These are phyloP conservation scores for Acestrorhynchus altus DNA, from an alignment of 2,797 vertebrate genomes.

Conservation along the genomic window DNA sequence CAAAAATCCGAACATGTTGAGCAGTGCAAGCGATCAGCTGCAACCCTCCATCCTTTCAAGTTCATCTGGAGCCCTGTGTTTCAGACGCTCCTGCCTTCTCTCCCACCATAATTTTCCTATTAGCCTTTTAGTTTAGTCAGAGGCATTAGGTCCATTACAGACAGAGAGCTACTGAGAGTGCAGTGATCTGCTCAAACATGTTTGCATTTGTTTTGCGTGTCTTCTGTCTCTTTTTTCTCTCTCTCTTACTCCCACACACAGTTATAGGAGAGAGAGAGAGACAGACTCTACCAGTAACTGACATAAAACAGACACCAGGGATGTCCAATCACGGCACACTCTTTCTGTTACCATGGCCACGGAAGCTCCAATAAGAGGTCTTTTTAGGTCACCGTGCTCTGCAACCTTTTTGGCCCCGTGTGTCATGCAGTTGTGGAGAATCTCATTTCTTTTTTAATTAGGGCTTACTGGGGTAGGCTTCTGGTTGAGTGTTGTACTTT, in stretches of 20 bases:
- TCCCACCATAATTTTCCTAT: conserved; percentile 22
- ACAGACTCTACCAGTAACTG: conserved; percentile 29
- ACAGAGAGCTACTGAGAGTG: neutral
- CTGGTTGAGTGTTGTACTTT: too few relatives aligned
- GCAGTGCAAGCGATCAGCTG: too few relatives aligned
- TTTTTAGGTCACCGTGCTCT: conserved; percentile 50
- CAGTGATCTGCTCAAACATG: conserved; percentile 19
- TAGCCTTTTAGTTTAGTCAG: conserved; percentile 30
- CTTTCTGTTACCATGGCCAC: conserved; percentile 53
- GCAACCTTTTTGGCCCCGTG: conserved; percentile 7
- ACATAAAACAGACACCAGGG: conserved; percentile 54
- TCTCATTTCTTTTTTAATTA: neutral
- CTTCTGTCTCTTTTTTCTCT: neutral
- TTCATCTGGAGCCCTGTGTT: neutral
- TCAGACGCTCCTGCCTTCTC: neutral
- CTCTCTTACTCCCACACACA: conserved; percentile 29
- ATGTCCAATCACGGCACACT: conserved; percentile 39
- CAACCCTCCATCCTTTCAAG: neutral
- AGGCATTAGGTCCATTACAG: conserved; percentile 33
- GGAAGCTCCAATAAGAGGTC: conserved; percentile 42
- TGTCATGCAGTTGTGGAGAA: conserved; percentile 18
- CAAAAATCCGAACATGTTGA: neutral
- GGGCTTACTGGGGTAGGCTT: too few relatives aligned
- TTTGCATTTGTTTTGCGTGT: conserved; percentile 35
- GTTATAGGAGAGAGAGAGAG: conserved; percentile 45